A percentile compares a stretch with the other conserved stretches of the same genome.
Evolutionary conservation across 2,113 vertebrate genomes (phyloP).

Genomic region (Aleadryas rufinucha): DNA sequence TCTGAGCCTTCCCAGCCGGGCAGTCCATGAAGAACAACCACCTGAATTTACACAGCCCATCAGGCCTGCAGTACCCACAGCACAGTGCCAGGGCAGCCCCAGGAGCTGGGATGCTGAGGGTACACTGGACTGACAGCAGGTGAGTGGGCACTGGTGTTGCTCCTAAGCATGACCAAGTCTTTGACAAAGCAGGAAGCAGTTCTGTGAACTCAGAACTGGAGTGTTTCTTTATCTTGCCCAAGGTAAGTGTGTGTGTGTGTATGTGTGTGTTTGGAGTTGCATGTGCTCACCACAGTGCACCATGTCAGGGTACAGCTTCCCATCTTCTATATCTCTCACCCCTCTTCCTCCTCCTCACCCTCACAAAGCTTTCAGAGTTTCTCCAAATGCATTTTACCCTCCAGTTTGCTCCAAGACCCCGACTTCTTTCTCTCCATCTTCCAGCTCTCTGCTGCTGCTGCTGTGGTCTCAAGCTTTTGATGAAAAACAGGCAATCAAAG

Average conservation of each 20-base stretch:
- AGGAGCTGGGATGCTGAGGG: not conserved
- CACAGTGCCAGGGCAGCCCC: not conserved
- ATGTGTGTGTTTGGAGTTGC: not conserved
- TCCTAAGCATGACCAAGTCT: not conserved
- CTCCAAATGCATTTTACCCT: not conserved
- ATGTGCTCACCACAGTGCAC: not conserved
- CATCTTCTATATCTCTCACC: not conserved
- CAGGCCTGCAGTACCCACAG: no score
- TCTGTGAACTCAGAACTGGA: not conserved
- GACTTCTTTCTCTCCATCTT: not conserved
- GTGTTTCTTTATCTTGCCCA: not conserved
- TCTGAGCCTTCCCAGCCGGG: not conserved
- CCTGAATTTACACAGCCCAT: not conserved
- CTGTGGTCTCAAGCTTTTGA: not conserved
- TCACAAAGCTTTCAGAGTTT: not conserved
- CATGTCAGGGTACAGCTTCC: not conserved
- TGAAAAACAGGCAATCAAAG: not conserved
- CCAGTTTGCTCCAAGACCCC: not conserved
- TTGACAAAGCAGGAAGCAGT: not conserved
- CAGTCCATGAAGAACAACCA: not conserved
- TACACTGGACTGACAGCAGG: not conserved
- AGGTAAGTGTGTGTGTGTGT: fast-evolving
- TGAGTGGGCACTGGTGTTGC: fast-evolving
- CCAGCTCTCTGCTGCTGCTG: not conserved
- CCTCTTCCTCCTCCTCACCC: not conserved